These are phyloP conservation scores for Aspiorhynchus laticeps DNA, from an alignment of 2,113 vertebrate genomes.

Conservation along the genomic window DNA sequence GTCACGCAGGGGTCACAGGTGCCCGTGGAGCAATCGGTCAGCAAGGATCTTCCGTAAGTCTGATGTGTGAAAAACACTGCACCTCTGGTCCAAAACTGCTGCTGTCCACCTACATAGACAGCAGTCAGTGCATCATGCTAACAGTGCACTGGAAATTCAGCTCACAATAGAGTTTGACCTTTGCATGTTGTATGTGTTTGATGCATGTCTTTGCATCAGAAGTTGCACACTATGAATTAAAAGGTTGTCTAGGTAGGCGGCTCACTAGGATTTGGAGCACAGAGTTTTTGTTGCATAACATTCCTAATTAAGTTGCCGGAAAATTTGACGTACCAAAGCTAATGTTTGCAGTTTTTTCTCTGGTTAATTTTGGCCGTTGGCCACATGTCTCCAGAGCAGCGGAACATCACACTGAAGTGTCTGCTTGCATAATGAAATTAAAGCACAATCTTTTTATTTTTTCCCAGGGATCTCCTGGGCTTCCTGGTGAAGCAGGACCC, in stretches of 20 bases:
- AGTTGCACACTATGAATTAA: background rate
- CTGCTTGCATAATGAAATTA: background rate
- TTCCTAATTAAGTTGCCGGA: background rate
- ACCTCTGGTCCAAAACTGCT: too few relatives aligned
- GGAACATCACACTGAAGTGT: background rate
- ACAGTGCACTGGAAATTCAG: background rate
- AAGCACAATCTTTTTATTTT: conserved; percentile 31
- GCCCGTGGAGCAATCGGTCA: conserved; percentile 86
- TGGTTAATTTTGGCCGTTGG: background rate
- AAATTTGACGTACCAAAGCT: background rate
- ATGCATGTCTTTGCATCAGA: background rate
- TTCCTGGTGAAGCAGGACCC: conserved; percentile 80
- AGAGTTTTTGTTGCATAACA: background rate
- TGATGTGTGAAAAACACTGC: background rate
- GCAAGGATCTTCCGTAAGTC: conserved; percentile 89
- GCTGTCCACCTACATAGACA: background rate
- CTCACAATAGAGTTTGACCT: background rate
- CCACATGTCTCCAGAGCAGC: background rate
- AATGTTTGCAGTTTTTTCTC: background rate
- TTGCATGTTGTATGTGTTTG: background rate
- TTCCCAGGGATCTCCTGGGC: conserved; percentile 86
- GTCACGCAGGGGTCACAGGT: conserved; percentile 82
- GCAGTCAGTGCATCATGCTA: background rate
- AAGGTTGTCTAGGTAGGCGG: background rate
- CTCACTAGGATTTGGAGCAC: background rate